Base-by-base conservation (phyloP, 2,888 invertebrate species). In the Andrena haemorrhoa region DNA sequence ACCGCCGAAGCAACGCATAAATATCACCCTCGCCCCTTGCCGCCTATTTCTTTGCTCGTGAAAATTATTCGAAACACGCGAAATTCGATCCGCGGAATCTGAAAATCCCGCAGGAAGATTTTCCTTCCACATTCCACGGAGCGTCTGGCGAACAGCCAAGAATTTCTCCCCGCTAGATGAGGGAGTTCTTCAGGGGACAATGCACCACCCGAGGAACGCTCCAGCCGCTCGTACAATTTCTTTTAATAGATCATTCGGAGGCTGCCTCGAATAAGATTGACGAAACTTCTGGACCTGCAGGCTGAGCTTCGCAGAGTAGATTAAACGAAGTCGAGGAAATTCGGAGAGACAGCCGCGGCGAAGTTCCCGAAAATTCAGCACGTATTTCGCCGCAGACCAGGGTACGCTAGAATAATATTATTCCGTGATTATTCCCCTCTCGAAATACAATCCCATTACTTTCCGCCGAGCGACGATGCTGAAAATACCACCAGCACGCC, bases 131-230 rank as follows among this genome's bases (percentile, higher is more conserved):
- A 71, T 81, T 84, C 81, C 74, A 10, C 58, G 80, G 47, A 33
- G 64, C 61, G 76, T 75, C 83, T 86, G 87, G 87, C 86, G 53
- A 26, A 53, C 60, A 31, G 74, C 79, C 87, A 88, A 84, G 82
- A 83, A 88, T 83, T 79, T 61, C 69, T 75, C 63, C 49, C 86
- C 70, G 56, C 79, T 83, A 75, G 81, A 82, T 31, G 81, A 65
- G 63, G 74, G 58, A 86, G 80, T 76, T 82, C 82, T 84, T 80
- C 65, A 61, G 76, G 74, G 84, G 82, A 82, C 86, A 87, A 82
- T 84, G 86, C 84, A 87, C 82, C 72, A 61, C 7, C 70, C 53
- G 31, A 41, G 60, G 53, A 83, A 71, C 61, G 63, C 61, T 72
- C 75, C 65, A 73, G 68, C 63, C 69, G 56, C 58, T 64, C 7